Evolutionary conservation across 2,113 vertebrate species (phyloP), one percentile per base, ranked within the genome.

Genomic region (Brevimyrus niger): DNA sequence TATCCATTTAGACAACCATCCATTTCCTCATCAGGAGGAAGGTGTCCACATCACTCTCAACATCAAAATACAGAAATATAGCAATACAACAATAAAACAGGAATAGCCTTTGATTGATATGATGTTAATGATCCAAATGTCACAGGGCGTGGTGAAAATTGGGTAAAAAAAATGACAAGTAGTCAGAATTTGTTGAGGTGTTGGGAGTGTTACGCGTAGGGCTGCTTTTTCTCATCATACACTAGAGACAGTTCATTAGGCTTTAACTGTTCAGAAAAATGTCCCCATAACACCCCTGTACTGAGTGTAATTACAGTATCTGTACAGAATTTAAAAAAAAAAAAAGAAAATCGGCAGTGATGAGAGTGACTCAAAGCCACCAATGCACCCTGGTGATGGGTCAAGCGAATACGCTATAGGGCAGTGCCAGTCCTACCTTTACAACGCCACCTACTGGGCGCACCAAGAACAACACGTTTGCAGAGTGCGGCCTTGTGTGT

Each of bases 401-500:
- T 47, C 61, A 46, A 65, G 23, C 2, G 7, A 69, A 80, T 19
- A 82, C 2, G 27, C 27, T 76, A 35, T 21, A n/a, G 58, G 42
- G n/a, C 53, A 35, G 55, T 27, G 38, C 55, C 87, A 69, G 65
- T 35, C 88, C 46, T 17, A 11, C 87, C n/a, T 11, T 35, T 3
- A 42, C 27, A 31, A 5, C 65, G 46, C 47, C 65, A 76, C 89
- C 86, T 86, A 88, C 87, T 87, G 91, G 55, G 50, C 23, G n/a
- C 50, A 23, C 91, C 13, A 3, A 8, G 42, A 83, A 83, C 73
- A 86, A 38, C 11, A 76, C 3, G 1, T 76, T 76, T 76, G 31
- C 13, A 35, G 31, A 73, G 27, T 73, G 65, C 13, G 11, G 27
- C 65, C 65, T 35, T 31, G 27, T 13, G 5, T 76, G 31, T 76